These are phyloP conservation scores for Menidia menidia DNA, from an alignment of 2,797 vertebrate genomes.

Conservation along the genomic window DNA sequence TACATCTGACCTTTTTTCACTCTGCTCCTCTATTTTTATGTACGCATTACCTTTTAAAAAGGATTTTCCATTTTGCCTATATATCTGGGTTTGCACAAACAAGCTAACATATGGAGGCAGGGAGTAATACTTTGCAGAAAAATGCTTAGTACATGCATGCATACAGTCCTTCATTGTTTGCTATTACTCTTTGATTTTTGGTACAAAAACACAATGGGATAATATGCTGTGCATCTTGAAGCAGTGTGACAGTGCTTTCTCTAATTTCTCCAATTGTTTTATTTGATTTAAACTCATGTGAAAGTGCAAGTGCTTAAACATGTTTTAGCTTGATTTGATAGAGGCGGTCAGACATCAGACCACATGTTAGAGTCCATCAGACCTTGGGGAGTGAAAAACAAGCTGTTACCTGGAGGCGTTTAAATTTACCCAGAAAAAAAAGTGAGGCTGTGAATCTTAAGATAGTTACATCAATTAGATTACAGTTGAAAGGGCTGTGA, in stretches of 20 bases:
- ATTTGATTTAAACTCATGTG: conserved; percentile 57
- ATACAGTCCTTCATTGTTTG: background rate
- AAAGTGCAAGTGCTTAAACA: conserved; percentile 45
- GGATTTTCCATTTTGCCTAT: no score
- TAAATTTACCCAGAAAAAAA: conserved; percentile 8
- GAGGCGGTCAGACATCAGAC: conserved; percentile 8
- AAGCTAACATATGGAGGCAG: no score
- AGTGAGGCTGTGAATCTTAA: background rate
- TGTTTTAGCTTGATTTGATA: conserved; percentile 9
- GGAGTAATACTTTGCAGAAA: no score
- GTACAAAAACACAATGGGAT: background rate
- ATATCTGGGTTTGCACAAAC: no score
- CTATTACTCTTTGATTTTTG: background rate
- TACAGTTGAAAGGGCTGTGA: background rate
- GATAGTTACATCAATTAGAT: conserved; percentile 21
- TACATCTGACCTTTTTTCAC: background rate
- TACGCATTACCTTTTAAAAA: no score
- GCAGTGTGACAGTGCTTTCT: conserved; percentile 29
- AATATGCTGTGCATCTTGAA: background rate
- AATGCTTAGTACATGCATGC: background rate
- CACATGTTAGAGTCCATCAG: conserved; percentile 7
- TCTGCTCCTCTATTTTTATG: background rate
- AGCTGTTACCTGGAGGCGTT: conserved; percentile 4
- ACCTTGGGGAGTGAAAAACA: conserved; percentile 24
- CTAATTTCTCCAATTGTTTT: conserved; percentile 28